phyloP scores from a whole-genome alignment of 1,140 invertebrate genomes.

The Hesperophylax magnus region DNA sequence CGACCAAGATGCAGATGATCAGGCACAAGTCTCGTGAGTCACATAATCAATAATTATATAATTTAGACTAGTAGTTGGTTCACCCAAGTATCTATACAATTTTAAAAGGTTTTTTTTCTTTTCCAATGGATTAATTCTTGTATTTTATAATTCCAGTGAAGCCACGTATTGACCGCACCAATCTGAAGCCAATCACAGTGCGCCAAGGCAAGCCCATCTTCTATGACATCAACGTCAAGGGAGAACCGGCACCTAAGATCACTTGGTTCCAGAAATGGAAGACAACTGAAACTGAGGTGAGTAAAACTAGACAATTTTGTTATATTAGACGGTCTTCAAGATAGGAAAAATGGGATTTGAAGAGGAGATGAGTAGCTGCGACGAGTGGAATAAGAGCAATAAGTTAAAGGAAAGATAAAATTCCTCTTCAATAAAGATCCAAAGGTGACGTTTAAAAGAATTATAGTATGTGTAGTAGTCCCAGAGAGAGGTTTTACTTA shows the following conservation, averaged over 20 bases:
- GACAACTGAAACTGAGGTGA: constrained; percentile 68
- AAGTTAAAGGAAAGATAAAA: too few species aligned
- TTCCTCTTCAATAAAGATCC: too few species aligned
- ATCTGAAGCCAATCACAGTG: constrained; percentile 91
- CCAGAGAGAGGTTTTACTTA: too few species aligned
- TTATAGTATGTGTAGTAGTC: too few species aligned
- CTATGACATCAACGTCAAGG: constrained; percentile 94
- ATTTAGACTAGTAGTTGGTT: too few species aligned
- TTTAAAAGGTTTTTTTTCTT: too few species aligned
- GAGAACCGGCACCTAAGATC: constrained; percentile 94
- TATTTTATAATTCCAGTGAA: constrained; percentile 79
- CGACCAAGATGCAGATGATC: constrained; percentile 92
- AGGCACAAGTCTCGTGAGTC: constrained; percentile 90
- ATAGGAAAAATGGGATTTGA: too few species aligned
- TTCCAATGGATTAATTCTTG: background rate
- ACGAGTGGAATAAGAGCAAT: too few species aligned
- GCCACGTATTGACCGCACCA: constrained; percentile 96
- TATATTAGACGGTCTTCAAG: too few species aligned
- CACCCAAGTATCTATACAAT: too few species aligned
- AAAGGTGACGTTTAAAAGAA: too few species aligned
- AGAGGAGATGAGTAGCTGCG: too few species aligned
- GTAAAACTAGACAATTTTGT: background rate
- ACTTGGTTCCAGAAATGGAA: constrained; percentile 85
- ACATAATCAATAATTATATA: constrained; percentile 27
- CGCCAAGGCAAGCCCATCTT: constrained; percentile 93